These are phyloP conservation scores for Characodon lateralis DNA, from an alignment of 2,797 vertebrate genomes.

Conservation along the genomic window DNA sequence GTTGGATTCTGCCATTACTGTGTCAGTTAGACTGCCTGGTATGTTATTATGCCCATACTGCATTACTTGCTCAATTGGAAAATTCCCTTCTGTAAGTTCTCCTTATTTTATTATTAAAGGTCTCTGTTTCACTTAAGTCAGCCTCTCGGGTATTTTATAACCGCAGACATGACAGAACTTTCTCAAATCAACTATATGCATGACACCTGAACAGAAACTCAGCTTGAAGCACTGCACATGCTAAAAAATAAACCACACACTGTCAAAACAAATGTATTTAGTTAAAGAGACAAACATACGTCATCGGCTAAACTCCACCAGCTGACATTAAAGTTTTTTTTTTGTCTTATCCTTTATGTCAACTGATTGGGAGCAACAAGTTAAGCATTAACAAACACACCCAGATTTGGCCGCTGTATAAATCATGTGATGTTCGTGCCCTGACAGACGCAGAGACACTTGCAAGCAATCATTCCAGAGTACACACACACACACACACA, in stretches of 20 bases:
- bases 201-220: conserved; percentile 10
- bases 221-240: not conserved
- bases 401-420: conserved; percentile 46
- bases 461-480: conserved; percentile 9
- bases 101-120: too few relatives aligned
- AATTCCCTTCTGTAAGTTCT: too few relatives aligned
- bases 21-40: too few relatives aligned
- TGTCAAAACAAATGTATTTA: conserved; percentile 49
- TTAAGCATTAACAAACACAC: conserved; percentile 49
- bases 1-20: too few relatives aligned
- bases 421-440: conserved; percentile 39
- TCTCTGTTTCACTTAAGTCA: too few relatives aligned
- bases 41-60: too few relatives aligned
- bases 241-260: conserved; percentile 1
- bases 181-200: conserved; percentile 1
- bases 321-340: conserved; percentile 9
- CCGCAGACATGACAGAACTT: not conserved
- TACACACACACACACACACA: conserved; percentile 18
- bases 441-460: conserved; percentile 24
- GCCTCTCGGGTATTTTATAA: too few relatives aligned
- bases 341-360: conserved; percentile 13
- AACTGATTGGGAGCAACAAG: conserved; percentile 30
- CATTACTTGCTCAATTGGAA: too few relatives aligned
- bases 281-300: not conserved
- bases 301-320: conserved; percentile 7